These are phyloP conservation scores for Cichladusa arquata DNA, from an alignment of 2,113 vertebrate genomes.

Conservation along the genomic window DNA sequence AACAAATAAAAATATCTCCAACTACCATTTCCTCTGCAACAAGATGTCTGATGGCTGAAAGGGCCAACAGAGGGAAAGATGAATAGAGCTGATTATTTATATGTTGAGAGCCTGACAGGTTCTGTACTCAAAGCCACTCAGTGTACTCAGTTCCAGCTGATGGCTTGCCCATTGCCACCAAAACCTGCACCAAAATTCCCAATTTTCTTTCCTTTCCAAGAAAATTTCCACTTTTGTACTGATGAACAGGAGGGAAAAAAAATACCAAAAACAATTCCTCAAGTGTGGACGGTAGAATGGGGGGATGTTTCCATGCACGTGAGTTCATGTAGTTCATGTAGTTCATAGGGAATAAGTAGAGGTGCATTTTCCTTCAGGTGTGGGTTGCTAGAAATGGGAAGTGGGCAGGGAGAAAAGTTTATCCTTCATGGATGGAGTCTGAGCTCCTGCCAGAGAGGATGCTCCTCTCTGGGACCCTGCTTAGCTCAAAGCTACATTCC, in stretches of 20 bases:
- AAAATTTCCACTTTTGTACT: not conserved
- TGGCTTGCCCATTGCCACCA: not conserved
- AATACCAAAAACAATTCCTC: rapidly evolving
- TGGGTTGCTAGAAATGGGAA: not conserved
- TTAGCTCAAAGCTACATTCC: not conserved
- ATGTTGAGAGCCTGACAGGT: not conserved
- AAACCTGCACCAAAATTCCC: not conserved
- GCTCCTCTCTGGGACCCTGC: not conserved
- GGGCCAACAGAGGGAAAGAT: not conserved
- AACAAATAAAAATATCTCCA: not conserved
- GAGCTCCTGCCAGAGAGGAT: not conserved
- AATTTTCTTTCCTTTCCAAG: not conserved
- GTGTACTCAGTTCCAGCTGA: not conserved
- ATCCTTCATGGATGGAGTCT: rapidly evolving
- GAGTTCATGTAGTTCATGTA: no score
- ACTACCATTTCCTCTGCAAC: not conserved
- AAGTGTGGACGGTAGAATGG: not conserved
- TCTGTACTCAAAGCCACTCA: not conserved
- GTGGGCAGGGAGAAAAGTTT: not conserved
- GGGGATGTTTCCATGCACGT: not conserved
- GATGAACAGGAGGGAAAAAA: no score
- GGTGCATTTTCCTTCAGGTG: rapidly evolving
- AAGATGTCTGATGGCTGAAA: not conserved
- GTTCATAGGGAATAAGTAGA: not conserved
- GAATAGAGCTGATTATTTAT: not conserved